Evolutionary conservation across 2,113 vertebrate species (phyloP), one percentile per base, ranked within the genome.

Genomic region (Sialia sialis): DNA sequence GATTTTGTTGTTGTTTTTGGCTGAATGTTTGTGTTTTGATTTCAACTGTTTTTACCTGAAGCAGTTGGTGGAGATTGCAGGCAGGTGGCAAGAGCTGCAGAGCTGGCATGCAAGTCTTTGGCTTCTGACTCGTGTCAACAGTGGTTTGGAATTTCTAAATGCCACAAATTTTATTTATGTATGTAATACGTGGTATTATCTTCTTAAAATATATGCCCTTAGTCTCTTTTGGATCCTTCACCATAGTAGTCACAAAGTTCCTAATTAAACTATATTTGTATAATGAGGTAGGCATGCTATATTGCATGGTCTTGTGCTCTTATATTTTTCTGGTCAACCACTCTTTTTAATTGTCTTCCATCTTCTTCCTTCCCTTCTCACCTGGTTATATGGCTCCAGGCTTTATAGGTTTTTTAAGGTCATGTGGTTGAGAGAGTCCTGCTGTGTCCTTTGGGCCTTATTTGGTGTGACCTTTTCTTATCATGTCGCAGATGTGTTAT

Each of bases 211-310:
- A 63, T 6, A 41, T 88, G 91, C 94, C 93, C 55, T 1, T 59
- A 83, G 55, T 85, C 84, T 86, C 36, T 95, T 88, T 76, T 95
- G 81, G 75, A 89, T 93, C 67, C 17, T n/a, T 80, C 83, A 48
- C 55, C 5, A 0, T 1, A 74, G 63, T 55, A 80, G 63, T 93
- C 93, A 66, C 27, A 39, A 66, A 83, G 54, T 79, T 90, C 56
- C 52, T 80, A 93, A 94, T 94, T 96, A 93, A 84, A 43, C 51
- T 84, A 0, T 87, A 82, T 92, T 84, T 95, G 22, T 89, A 77
- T 95, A 91, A 93, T 85, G 84, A 95, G 84, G 34, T 67, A 38
- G 48, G 44, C 29, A 13, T 49, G 32, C 79, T n/a, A 7, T 72
- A 55, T 60, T 69, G 67, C 84, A 39, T 55, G 51, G 54, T 43